Base-by-base conservation (phyloP, 64 coral and sea anemone species). In the Stichodactyla mertensii region DNA sequence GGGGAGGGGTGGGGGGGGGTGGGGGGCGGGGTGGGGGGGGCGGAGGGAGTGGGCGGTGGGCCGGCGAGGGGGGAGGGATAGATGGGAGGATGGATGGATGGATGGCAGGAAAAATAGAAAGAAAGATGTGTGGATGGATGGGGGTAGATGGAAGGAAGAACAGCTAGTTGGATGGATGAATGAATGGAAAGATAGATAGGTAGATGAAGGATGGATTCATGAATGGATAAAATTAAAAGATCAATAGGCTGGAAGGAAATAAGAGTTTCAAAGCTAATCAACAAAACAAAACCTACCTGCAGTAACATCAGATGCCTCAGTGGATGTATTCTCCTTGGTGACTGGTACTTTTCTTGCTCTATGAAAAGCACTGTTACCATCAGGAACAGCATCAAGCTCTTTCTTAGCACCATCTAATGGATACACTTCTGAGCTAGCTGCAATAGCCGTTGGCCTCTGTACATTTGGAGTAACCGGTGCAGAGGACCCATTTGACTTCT, bases 291-390 rank as follows among this genome's bases (percentile, higher is more conserved):
- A 18, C 4, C 19, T 53, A 95, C 93, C 93, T 84, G 93, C 89
- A 89, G 90, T 60, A 89, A 89, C 87, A 87, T 57, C 61, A 11
- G 84, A 53, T 74, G 26, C 69, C 69, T 74, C 69, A 74, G 69
- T 74, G 24, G 23, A 31, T 9, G 10, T 6, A 31, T 53, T 52
- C 51, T 81, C 78, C 78, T 81, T 81, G n/a, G 78, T 54, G 16
- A 55, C 53, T 10, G 53, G 78, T 16, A 10, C 15, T 53, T 81
- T 81, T 54, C 78, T 81, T 55, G 78, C n/a, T 54, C 89, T 91
- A 71, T 87, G 57, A 27, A 91, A 91, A 70, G 89, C 89, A 91
- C 89, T 91, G 2, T 86, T 78, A 14, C 84, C 89, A 86, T 55
- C 81, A 55, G 89, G 80, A 62, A 56, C 62, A 51, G 89, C 67